Base-by-base conservation (phyloP, 53 echinoderm and acorn worm genomes). In the Arbacia lixula region DNA sequence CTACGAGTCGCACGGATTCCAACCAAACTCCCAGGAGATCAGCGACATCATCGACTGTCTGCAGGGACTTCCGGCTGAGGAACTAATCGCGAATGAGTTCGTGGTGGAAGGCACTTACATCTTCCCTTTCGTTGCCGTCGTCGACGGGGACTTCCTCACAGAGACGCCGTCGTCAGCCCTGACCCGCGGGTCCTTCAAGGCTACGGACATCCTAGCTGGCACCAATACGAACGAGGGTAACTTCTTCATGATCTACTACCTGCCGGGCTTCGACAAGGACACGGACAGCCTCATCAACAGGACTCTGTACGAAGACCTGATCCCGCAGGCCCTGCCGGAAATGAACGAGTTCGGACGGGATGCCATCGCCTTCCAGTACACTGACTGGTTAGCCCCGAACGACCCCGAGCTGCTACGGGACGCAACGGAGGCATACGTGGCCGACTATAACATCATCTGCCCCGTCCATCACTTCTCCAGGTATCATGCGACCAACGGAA, bases 301-400 rank as follows among this genome's bases (percentile, higher is more conserved):
- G 29, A 90, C 88, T 8, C 55, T 51, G 12, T 95, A 88, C 71
- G 53, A 78, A 21, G 78, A 87, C 33, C 80, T 85, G 5, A 92
- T 99, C 52, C 46, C 75, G 17, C 62, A 71, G 3, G 85, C 84
- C 25, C 82, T 99, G 35, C 67, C 77, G 25, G 39, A 86, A 12
- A 64, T 92, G 84, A 99, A 99, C 57, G 58, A 84, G 53, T 99
- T 99, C 66, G 92, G 90, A 29, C 80, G 84, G 53, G 91, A 91
- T 60, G 99, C 99, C 22, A 91, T 99, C 19, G 89, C 92, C 10
- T 99, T 99, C 68, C 92, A 92, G 87, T 99, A 99, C 74, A 95
- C 90, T 12, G 91, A 99, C 68, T 99, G 99, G 99, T 54, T 95
- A 37, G 88, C 87, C 27, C 90, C 95, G 19, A 36, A 89, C 21